Evolutionary conservation across 2,797 vertebrate species (phyloP), one percentile per base, ranked within the genome.

Genomic region (Myripristis murdjan): DNA sequence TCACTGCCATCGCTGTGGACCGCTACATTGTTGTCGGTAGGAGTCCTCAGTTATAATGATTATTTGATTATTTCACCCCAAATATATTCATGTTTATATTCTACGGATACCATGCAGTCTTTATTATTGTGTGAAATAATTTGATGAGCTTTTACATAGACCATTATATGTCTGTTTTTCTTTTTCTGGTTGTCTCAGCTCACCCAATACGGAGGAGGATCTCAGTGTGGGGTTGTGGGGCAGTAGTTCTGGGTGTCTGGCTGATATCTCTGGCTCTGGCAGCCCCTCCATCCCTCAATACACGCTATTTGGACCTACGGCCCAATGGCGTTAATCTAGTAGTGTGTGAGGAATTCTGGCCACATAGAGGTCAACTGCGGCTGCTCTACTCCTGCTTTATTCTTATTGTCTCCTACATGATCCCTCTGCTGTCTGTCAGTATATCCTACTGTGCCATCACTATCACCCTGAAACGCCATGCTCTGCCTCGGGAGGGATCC

Each of bases 261-360:
- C 76, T 91, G 22, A 73, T 94, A 55, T 94, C 95, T 16, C 75
- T 95, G 70, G 83, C 85, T n/a, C 69, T 95, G 46, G 95, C 94
- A 0, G 88, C 93, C 0, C 95, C 95, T 0, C 91, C 92, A 0
- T 93, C 94, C 11, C 65, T 94, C 55, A 90, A 94, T 75, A 93
- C 90, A 0, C 89, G 77, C 11, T 95, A 94, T 44, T 70, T 95
- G 73, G 95, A 96, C 77, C 87, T 95, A 57, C 81, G 91, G 9
- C 90, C 90, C 53, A 93, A 73, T 1, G 94, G 94, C 23, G 83
- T 95, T 1, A 78, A 95, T 70, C 72, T 95, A 67, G 87, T 95
- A 5, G 93, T 95, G 51, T 96, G 95, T 16, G 95, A 96, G 79
- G 95, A 96, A 64, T 95, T 96, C 82, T 95, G 95, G 95, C 90